Evolutionary conservation across 2,888 invertebrate species (phyloP), one percentile per base, ranked within the genome.

Genomic region (Pollenia amentaria): DNA sequence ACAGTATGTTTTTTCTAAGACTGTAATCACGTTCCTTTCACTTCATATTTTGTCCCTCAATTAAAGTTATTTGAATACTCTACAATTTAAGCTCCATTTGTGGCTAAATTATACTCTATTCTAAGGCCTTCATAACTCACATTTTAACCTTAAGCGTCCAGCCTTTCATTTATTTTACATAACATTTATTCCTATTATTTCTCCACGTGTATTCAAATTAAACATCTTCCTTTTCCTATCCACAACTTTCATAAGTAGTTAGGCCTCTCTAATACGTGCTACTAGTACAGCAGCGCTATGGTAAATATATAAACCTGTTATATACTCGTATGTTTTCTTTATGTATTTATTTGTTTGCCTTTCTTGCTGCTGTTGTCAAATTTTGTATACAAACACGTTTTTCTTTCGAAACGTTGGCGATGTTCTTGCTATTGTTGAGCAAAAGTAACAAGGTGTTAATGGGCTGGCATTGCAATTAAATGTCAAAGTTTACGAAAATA

Each of bases 361-460:
- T 57, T 42, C 2, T 46, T 67, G 11, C 44, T 14, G 69, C 38
- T 70, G 64, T 55, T 81, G 73, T 44, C 38, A 14, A 62, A 42
- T 16, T n/a, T 18, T 18, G 12, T 62, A 18, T 6, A 57, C 4
- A 18, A 51, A 42, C 10, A 53, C 40, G 42, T 48, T 42, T 53
- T 62, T 38, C 12, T 62, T 51, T 40, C 0, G 14, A 14, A 29
- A n/a, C 11, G 0, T 16, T 60, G 7, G 9, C 21, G 8, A 8
- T 3, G 21, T 21, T 55, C 9, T 60, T 10, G 29, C 12, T 46
- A n/a, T 60, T n/a, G 4, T 10, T 55, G 42, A 64, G 21, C n/a
- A 55, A 70, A n/a, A 48, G 69, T 72, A 84, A 84, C 76, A 84
- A 79, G 57, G 79, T 80, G 80, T 76, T 57, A 84, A 75, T 84